Base-by-base conservation (phyloP, 2,113 vertebrate species). In the Megaceryle torquata region DNA sequence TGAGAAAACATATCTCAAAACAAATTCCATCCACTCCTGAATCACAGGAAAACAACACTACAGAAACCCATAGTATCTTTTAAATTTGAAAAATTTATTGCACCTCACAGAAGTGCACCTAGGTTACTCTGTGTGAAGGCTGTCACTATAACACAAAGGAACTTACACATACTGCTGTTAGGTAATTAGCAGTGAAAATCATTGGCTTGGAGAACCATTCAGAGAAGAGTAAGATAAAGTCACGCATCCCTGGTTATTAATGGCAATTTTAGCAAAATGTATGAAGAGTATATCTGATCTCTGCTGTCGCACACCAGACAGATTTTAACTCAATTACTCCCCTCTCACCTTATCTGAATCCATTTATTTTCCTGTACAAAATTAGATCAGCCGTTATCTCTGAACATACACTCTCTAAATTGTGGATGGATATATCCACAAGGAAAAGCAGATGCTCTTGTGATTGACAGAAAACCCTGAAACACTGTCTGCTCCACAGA, bases 381-480 rank as follows among this genome's bases (percentile, higher is more conserved):
- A 94, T 94, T 81, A 95, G 92, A 96, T 94, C 94, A 91, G 90
- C 81, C 1, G 17, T 93, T 97, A 96, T 97, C 93, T 94, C 89
- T 86, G 57, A 84, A 70, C 67, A 86, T 46, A 65, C 82, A 59
- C 67, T 25, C 82, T 86, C 61, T 48, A 78, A 93, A 88, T 63
- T 60, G 80, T 44, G 44, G 81, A 29, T 89, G 75, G 44, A 92
- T 93, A 85, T 79, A 74, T 67, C 75, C 67, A 59, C 89, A 95
- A 96, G 75, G 95, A 92, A 91, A 86, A 96, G 56, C 68, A 96
- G 74, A 90, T 94, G 78, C 46, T 88, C 50, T 75, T 71, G 56
- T 84, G 89, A 94, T 75, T 82, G 70, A 97, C 86, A 91, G 74
- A 82, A 78, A 75, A 60, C 78, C 85, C 71, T 53, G 39, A 72